phyloP scores from a whole-genome alignment of 1,140 invertebrate species.

The Olivierus martensii region DNA sequence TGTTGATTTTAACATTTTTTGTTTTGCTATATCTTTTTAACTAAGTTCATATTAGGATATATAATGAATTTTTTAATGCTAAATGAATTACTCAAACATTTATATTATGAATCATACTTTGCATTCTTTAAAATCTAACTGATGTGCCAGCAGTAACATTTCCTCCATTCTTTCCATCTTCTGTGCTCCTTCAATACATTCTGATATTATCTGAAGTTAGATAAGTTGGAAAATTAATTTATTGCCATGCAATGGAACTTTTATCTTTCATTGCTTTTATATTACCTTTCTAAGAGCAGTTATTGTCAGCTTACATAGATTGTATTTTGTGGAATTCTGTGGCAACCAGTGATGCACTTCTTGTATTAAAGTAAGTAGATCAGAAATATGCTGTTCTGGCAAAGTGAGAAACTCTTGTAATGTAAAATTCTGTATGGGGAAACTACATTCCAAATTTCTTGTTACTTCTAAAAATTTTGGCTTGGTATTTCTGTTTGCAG shows the following conservation, averaged over 20 bases:
- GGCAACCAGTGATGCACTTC: neutral
- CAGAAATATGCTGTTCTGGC: neutral
- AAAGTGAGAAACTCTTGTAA: neutral
- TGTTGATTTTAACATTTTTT: neutral
- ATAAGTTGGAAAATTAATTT: too few species aligned
- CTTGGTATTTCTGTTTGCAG: too few species aligned
- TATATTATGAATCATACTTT: conserved; percentile 1
- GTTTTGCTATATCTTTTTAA: neutral
- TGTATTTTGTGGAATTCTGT: neutral
- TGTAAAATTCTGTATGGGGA: too few species aligned
- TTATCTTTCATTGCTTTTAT: neutral
- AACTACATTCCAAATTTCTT: too few species aligned
- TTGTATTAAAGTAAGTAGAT: neutral
- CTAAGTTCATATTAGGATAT: too few species aligned
- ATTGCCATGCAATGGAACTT: neutral
- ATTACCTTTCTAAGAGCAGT: neutral
- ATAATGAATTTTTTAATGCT: too few species aligned
- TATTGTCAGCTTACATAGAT: neutral
- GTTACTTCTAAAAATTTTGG: too few species aligned
- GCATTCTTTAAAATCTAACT: conserved; percentile 49
- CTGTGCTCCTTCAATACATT: conserved; percentile 86
- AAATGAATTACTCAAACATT: too few species aligned
- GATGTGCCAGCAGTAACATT: conserved; percentile 47
- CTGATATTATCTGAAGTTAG: conserved; percentile 53
- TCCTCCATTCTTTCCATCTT: conserved; percentile 70